phyloP scores from a whole-genome alignment of 2,797 vertebrate genomes.

The Chelon auratus region DNA sequence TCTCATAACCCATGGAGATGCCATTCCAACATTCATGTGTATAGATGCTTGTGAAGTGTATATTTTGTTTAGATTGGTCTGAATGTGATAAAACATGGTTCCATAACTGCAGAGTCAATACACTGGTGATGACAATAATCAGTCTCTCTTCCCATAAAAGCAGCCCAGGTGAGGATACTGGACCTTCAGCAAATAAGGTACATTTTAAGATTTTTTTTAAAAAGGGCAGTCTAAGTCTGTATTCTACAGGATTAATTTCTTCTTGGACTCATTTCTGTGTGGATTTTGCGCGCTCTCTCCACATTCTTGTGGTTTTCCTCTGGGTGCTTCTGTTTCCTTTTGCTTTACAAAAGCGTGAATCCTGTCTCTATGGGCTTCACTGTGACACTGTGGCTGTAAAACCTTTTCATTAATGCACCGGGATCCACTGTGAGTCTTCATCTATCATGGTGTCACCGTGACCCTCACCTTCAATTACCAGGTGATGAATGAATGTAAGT shows the following conservation, averaged over 20 bases:
- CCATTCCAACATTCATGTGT: background rate
- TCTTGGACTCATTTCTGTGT: slow-evolving; percentile 3
- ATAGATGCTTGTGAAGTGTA: background rate
- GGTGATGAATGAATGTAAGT: background rate
- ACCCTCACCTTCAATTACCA: background rate
- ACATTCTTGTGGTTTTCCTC: slow-evolving; percentile 38
- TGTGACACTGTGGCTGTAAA: background rate
- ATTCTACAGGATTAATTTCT: background rate
- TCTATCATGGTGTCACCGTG: background rate
- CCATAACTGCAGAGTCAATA: slow-evolving; percentile 6
- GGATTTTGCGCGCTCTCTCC: background rate
- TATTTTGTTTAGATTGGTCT: background rate
- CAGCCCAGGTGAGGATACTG: background rate
- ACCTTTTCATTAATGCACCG: background rate
- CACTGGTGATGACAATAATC: background rate
- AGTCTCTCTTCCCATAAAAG: background rate
- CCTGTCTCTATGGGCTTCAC: slow-evolving; percentile 11
- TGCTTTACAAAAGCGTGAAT: slow-evolving; percentile 41
- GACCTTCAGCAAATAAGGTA: background rate
- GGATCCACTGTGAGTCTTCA: background rate
- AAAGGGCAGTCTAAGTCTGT: background rate
- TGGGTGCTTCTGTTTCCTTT: slow-evolving; percentile 31
- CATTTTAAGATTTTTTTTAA: background rate
- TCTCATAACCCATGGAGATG: background rate
- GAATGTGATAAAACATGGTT: background rate